These are phyloP conservation scores for Python bivittatus DNA, from an alignment of 2,113 vertebrate species.

Conservation along the genomic window DNA sequence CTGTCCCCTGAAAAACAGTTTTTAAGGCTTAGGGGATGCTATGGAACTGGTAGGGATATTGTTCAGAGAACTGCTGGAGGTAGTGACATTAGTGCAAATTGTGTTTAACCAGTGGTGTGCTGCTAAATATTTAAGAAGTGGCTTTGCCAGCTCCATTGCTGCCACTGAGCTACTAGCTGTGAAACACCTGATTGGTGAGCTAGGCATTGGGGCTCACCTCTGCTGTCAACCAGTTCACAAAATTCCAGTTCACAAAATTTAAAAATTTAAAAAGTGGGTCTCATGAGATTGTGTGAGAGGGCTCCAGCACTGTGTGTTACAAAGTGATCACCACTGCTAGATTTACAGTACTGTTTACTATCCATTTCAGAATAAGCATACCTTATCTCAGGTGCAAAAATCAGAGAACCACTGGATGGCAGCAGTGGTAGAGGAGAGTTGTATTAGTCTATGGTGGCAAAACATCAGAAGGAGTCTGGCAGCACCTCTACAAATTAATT, in stretches of 20 bases:
- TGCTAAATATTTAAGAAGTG: not conserved
- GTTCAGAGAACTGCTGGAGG: not conserved
- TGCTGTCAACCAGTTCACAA: not conserved
- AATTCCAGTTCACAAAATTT: no score
- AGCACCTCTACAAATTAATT: not conserved
- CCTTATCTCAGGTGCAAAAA: not conserved
- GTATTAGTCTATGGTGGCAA: not conserved
- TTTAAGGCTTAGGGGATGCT: not conserved
- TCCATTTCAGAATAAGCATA: not conserved
- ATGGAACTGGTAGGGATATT: not conserved
- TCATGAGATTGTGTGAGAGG: not conserved
- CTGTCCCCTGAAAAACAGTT: not conserved
- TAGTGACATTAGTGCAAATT: not conserved
- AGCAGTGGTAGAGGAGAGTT: not conserved
- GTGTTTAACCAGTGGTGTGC: not conserved
- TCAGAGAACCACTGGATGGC: not conserved
- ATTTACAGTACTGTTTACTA: not conserved
- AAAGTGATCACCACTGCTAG: not conserved
- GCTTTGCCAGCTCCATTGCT: not conserved
- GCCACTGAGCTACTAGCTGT: not conserved
- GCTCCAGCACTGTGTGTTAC: not conserved
- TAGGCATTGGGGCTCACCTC: not conserved
- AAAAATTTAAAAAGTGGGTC: not conserved
- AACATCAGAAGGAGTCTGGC: not conserved
- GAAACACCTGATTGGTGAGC: not conserved